Evolutionary conservation across 1,140 invertebrate genomes (phyloP).

Genomic region (Telenomus remus): DNA sequence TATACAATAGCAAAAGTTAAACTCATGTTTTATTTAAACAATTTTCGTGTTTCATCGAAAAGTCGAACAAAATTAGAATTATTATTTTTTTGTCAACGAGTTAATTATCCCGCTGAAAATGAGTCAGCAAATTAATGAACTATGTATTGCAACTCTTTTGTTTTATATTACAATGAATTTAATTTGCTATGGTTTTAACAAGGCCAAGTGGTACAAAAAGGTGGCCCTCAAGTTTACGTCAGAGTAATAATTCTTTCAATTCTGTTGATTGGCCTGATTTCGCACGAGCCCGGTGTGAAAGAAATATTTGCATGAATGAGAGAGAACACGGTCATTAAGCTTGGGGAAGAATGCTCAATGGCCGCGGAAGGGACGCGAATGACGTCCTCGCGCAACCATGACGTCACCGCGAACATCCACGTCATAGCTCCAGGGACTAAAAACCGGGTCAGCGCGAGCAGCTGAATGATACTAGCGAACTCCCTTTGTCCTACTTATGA

Average conservation of each 20-base stretch:
- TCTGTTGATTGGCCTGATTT: conserved; percentile 39
- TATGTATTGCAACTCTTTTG: too few species aligned
- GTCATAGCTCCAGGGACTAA: conserved; percentile 54
- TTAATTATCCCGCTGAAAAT: too few species aligned
- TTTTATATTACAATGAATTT: too few species aligned
- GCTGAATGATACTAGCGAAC: conserved; percentile 50
- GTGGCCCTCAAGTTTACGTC: conserved; percentile 9
- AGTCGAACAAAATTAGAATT: too few species aligned
- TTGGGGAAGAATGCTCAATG: conserved; percentile 61
- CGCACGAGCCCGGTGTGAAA: conserved; percentile 41
- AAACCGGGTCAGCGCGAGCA: conserved; percentile 64
- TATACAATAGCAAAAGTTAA: too few species aligned
- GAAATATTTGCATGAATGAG: conserved; percentile 70
- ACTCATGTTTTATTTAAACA: too few species aligned
- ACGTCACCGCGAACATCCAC: conserved; percentile 62
- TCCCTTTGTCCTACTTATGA: conserved; percentile 52
- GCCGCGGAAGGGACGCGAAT: conserved; percentile 51
- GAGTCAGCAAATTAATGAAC: too few species aligned
- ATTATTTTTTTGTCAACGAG: too few species aligned
- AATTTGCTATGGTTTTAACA: too few species aligned
- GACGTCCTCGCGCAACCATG: conserved; percentile 53
- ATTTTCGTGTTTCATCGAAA: too few species aligned
- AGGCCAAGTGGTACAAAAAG: conserved; percentile 3
- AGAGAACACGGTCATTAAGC: conserved; percentile 68
- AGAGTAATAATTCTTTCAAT: conserved; percentile 17